Conservation (phyloP, 2,113 vertebrate species). For the Ancistrus triradiatus region DNA sequence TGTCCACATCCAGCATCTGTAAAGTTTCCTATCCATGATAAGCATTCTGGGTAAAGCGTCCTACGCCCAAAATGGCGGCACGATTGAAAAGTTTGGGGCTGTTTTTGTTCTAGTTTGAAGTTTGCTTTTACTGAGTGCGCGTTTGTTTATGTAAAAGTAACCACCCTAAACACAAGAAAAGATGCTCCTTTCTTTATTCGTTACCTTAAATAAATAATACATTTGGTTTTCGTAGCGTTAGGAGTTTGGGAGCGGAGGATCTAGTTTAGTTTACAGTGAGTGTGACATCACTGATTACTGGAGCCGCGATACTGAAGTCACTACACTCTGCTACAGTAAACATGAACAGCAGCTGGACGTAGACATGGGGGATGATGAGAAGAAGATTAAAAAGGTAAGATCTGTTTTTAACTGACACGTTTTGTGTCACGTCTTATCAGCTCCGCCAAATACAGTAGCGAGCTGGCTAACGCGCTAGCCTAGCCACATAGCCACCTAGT, state of each 20-base stretch:
- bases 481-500: not conserved
- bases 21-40: constrained; percentile 51
- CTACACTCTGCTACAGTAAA: constrained; percentile 46
- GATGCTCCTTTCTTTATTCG: not conserved
- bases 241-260: constrained; percentile 50
- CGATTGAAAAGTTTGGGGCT: constrained; percentile 76
- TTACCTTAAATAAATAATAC: not conserved
- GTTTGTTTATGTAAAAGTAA: not conserved
- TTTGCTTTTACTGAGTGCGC: constrained; percentile 4
- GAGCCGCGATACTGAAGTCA: constrained; percentile 38
- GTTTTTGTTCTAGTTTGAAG: constrained; percentile 60
- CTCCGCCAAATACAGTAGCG: not conserved
- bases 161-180: not conserved
- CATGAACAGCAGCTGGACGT: constrained; percentile 55
- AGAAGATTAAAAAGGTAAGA: constrained; percentile 88
- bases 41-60: constrained; percentile 69
- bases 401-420: not conserved
- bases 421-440: not conserved
- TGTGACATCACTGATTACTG: constrained; percentile 28
- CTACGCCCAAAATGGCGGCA: constrained; percentile 92
- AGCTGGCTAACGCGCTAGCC: constrained; percentile 8
- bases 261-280: constrained; percentile 38
- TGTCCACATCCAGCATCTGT: not conserved
- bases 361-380: constrained; percentile 90
- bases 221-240: constrained; percentile 40